phyloP scores from a whole-genome alignment of 2,797 vertebrate genomes.

The Tachyglossus aculeatus region DNA sequence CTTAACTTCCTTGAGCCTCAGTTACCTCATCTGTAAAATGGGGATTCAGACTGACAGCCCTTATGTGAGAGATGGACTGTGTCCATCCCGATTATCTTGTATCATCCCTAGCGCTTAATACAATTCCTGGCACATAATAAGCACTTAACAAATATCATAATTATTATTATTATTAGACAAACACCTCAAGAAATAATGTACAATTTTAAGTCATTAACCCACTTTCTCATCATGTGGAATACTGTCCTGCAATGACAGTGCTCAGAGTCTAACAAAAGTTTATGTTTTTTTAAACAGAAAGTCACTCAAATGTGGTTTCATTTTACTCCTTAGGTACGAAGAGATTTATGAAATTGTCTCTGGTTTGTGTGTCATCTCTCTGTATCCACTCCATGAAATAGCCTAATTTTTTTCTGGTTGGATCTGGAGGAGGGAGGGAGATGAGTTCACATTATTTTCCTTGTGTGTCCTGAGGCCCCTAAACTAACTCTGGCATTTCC shows the following conservation, averaged over 20 bases:
- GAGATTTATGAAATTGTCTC: background rate
- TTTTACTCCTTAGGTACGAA: background rate
- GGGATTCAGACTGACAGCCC: too few relatives aligned
- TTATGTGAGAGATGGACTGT: too few relatives aligned
- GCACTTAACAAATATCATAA: too few relatives aligned
- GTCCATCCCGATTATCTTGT: too few relatives aligned
- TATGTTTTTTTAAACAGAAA: constrained; percentile 26
- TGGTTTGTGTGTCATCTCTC: constrained; percentile 18
- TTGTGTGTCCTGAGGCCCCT: constrained; percentile 14
- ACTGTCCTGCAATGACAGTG: constrained; percentile 1
- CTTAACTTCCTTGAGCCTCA: too few relatives aligned
- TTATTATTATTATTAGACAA: too few relatives aligned
- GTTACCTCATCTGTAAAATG: too few relatives aligned
- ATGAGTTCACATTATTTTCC: background rate
- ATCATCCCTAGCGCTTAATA: too few relatives aligned
- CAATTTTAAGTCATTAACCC: too few relatives aligned
- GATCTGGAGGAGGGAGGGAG: constrained; percentile 7
- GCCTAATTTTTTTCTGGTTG: constrained; percentile 2
- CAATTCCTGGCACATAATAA: too few relatives aligned
- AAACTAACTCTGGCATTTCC: background rate
- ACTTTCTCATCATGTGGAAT: background rate
- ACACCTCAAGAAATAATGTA: too few relatives aligned
- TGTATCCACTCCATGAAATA: constrained; percentile 5
- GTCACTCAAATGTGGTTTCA: background rate
- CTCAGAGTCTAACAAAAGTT: constrained; percentile 15